A percentile compares a stretch with the other conserved stretches of the same genome.
phyloP scores from a whole-genome alignment of 2,113 vertebrate species.

The Myiozetetes cayanensis region DNA sequence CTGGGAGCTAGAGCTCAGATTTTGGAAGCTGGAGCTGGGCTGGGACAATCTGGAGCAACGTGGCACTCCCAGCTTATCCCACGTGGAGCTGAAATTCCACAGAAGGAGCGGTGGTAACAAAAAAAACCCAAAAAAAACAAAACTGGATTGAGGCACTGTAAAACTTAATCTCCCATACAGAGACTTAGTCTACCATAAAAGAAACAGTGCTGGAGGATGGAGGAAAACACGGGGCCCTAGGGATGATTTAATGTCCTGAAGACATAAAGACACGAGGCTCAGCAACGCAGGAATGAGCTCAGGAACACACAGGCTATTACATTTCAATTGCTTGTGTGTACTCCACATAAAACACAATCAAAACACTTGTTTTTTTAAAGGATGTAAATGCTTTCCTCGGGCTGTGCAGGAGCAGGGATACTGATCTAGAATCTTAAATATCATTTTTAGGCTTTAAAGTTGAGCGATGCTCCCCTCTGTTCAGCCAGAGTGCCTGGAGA shows the following conservation, averaged over 20 bases:
- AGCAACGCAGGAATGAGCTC: background rate
- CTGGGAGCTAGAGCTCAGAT: background rate
- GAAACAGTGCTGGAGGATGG: background rate
- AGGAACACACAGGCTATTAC: background rate
- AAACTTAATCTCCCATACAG: conserved; percentile 18
- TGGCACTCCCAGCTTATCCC: background rate
- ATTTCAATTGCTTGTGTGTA: background rate
- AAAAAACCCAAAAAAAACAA: background rate
- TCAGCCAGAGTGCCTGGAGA: background rate
- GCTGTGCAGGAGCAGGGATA: background rate
- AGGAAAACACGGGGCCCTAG: background rate
- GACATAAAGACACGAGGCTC: background rate
- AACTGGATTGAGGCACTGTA: background rate
- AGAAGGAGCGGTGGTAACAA: background rate
- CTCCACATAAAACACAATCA: background rate
- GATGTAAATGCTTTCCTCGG: background rate
- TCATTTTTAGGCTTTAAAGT: background rate
- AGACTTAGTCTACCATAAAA: background rate
- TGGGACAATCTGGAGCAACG: background rate
- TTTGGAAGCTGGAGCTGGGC: background rate
- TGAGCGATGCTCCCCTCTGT: background rate
- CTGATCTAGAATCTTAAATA: background rate
- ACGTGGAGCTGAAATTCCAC: background rate
- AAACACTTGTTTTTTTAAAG: background rate
- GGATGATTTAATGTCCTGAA: conserved; percentile 13